A percentile compares a stretch with the other conserved stretches of the same genome.
phyloP scores from a whole-genome alignment of 2,888 invertebrate genomes.

The Nasonovia ribisnigri region DNA sequence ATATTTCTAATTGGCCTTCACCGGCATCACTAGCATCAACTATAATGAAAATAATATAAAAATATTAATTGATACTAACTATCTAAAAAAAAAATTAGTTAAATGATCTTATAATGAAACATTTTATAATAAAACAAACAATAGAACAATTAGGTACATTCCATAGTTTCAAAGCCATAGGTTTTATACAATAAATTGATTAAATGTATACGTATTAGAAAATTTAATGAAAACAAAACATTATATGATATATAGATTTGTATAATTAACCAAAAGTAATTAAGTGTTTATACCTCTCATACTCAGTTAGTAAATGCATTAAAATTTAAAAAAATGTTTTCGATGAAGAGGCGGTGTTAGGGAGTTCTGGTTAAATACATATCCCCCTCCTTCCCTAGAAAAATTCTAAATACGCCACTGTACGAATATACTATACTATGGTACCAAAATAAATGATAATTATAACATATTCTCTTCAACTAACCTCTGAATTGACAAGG shows the following conservation, averaged over 20 bases:
- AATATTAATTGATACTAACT: neutral
- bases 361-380: neutral
- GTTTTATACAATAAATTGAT: neutral
- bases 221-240: neutral
- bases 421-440: neutral
- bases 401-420: neutral
- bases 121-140: neutral
- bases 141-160: neutral
- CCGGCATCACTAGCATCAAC: constrained; percentile 99
- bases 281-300: neutral
- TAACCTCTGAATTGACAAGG: constrained; percentile 96
- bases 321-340: neutral
- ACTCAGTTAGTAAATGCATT: neutral
- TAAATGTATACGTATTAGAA: neutral
- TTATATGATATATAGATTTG: neutral
- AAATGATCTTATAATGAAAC: neutral
- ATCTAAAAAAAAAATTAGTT: neutral
- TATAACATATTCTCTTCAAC: constrained; percentile 65
- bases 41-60: constrained; percentile 71
- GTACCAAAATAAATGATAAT: neutral
- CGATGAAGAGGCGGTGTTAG: neutral
- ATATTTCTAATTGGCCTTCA: constrained; percentile 98
- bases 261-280: neutral
- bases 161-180: neutral
- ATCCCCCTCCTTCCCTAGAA: neutral